Evolutionary conservation across 2,888 invertebrate species (phyloP).

Genomic region (Sinhomidia bicolor): DNA sequence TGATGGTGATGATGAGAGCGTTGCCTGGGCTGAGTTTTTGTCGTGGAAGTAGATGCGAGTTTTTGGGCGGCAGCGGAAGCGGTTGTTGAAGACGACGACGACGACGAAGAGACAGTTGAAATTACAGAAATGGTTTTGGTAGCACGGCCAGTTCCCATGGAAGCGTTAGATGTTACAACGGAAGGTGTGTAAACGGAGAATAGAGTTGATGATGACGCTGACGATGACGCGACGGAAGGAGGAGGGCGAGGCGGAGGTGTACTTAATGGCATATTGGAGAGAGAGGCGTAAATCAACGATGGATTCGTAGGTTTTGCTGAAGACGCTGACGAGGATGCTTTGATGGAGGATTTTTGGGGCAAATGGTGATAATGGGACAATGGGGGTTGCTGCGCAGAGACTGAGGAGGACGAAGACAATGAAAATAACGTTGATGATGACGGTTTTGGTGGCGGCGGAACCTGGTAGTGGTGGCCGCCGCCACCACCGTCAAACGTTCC

Average conservation of each 20-base stretch:
- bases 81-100: too few species aligned
- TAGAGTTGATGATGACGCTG: not conserved
- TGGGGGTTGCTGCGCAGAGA: conserved; percentile 1
- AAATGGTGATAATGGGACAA: conserved; percentile 33
- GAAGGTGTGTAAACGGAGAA: conserved; percentile 14
- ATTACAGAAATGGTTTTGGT: not conserved
- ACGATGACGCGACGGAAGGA: not conserved
- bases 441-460: conserved; percentile 69
- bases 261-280: conserved; percentile 44
- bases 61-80: conserved; percentile 22
- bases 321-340: conserved; percentile 42
- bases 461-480: conserved; percentile 69
- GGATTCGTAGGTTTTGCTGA: conserved; percentile 41
- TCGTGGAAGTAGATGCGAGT: not conserved
- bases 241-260: conserved; percentile 35
- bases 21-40: conserved; percentile 15
- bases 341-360: conserved; percentile 1
- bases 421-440: not conserved
- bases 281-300: conserved; percentile 61
- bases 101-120: conserved; percentile 9
- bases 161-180: not conserved
- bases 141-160: not conserved
- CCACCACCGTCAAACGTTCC: conserved; percentile 61
- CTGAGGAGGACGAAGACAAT: conserved; percentile 24
- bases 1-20: conserved; percentile 65